These are phyloP conservation scores for Leguminivora glycinivorella DNA, from an alignment of 1,140 invertebrate species.

Conservation along the genomic window DNA sequence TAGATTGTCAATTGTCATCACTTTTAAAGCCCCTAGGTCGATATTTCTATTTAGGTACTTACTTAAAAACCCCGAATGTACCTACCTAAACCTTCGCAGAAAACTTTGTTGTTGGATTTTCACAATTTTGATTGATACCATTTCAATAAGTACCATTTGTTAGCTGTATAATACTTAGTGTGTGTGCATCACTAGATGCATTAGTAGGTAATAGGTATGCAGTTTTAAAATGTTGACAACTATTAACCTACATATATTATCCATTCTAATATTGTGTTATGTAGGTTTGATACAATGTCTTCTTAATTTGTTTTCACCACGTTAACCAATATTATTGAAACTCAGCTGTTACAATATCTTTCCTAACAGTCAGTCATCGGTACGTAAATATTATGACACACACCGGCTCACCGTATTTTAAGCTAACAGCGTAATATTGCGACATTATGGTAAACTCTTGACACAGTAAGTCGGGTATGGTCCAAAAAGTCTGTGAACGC, in stretches of 20 bases:
- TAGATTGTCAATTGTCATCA: too few relatives aligned
- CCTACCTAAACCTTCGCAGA: too few relatives aligned
- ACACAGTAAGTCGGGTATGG: neutral
- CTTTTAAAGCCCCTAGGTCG: too few relatives aligned
- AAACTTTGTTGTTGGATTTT: too few relatives aligned
- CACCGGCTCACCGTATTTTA: neutral
- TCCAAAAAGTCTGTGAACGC: neutral
- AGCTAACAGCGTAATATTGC: neutral
- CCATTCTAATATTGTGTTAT: too few relatives aligned
- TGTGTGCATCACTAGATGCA: too few relatives aligned
- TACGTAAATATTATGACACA: slow-evolving; percentile 5
- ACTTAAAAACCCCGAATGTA: too few relatives aligned
- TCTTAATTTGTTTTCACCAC: neutral
- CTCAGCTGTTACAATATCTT: neutral
- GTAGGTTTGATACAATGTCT: neutral
- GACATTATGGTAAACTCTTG: neutral
- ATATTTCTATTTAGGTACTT: too few relatives aligned
- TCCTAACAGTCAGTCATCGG: neutral
- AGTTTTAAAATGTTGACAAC: slow-evolving; percentile 33
- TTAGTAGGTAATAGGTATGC: too few relatives aligned
- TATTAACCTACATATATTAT: too few relatives aligned
- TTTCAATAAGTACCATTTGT: neutral
- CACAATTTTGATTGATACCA: too few relatives aligned
- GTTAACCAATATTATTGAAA: neutral
- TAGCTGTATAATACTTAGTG: too few relatives aligned